Conservation (phyloP, 35 echinoderm and acorn worm species). For the Apostichopus japonicus region DNA sequence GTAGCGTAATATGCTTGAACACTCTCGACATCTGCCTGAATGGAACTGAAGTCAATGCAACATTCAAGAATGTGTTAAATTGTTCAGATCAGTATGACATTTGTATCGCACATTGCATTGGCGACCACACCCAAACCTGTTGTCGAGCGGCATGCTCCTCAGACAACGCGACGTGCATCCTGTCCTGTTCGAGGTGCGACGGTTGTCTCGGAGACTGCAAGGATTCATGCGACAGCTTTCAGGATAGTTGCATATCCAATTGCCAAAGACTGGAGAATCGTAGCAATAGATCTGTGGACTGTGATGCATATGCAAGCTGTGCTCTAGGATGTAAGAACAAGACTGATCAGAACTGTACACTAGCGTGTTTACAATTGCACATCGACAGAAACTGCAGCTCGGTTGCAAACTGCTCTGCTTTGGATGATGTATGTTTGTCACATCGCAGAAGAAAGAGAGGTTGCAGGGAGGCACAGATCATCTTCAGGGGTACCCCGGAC, state of each 20-base stretch:
- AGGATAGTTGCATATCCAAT: not conserved
- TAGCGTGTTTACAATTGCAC: not conserved
- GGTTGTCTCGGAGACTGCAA: constrained; percentile 15
- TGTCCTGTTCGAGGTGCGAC: constrained; percentile 1
- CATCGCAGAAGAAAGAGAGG: not conserved
- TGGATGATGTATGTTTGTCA: not conserved
- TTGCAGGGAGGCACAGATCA: not conserved
- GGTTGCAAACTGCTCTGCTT: constrained; percentile 1
- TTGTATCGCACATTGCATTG: not conserved
- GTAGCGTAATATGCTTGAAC: constrained; percentile 22
- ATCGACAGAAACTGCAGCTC: constrained; percentile 41
- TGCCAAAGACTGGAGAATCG: not conserved
- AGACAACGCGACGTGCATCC: not conserved
- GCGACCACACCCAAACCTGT: too few relatives aligned
- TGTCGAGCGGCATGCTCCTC: not conserved
- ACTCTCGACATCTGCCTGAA: not conserved
- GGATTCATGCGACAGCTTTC: not conserved
- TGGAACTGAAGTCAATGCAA: not conserved
- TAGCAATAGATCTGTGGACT: not conserved
- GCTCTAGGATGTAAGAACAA: not conserved
- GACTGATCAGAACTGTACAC: not conserved
- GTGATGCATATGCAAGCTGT: constrained; percentile 27
- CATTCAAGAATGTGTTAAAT: not conserved
- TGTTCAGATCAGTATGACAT: not conserved
- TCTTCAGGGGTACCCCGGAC: too few relatives aligned